phyloP scores from a whole-genome alignment of 2,888 invertebrate genomes.

The Camptogramma bilineatum region DNA sequence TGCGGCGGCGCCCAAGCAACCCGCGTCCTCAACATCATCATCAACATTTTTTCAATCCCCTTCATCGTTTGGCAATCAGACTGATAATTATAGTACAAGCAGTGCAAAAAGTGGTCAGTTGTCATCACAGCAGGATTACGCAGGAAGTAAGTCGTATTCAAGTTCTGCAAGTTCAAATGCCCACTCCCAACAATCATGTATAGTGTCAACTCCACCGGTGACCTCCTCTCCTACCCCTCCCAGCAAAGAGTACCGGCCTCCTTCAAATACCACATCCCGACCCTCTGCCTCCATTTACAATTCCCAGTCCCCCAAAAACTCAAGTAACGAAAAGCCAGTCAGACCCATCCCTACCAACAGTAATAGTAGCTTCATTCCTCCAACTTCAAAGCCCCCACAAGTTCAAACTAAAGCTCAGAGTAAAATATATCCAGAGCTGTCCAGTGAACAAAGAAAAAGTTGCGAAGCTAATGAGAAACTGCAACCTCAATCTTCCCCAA shows the following conservation, averaged over 20 bases:
- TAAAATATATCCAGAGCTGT: conserved; percentile 91
- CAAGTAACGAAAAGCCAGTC: conserved; percentile 69
- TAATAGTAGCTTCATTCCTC: conserved; percentile 82
- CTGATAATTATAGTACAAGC: conserved; percentile 85
- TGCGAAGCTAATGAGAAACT: conserved; percentile 83
- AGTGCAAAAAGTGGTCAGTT: conserved; percentile 84
- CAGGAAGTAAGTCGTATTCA: conserved; percentile 86
- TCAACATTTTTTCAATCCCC: conserved; percentile 88
- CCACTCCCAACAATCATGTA: conserved; percentile 89
- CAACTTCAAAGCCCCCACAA: conserved; percentile 80
- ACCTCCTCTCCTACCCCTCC: conserved; percentile 82
- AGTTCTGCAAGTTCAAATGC: conserved; percentile 85
- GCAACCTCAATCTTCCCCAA: conserved; percentile 88
- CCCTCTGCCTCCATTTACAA: conserved; percentile 76
- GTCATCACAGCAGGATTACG: conserved; percentile 83
- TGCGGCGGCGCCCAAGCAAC: conserved; percentile 82
- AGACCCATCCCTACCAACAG: conserved; percentile 67
- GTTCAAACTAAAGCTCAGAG: conserved; percentile 92
- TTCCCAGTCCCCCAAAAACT: conserved; percentile 74
- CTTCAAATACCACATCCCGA: conserved; percentile 80
- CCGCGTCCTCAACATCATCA: conserved; percentile 81
- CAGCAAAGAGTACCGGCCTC: conserved; percentile 87
- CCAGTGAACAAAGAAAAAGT: conserved; percentile 81
- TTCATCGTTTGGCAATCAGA: conserved; percentile 85
- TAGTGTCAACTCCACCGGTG: conserved; percentile 88